phyloP scores from a whole-genome alignment of 2,113 vertebrate species.

The Lophotis ruficrista region DNA sequence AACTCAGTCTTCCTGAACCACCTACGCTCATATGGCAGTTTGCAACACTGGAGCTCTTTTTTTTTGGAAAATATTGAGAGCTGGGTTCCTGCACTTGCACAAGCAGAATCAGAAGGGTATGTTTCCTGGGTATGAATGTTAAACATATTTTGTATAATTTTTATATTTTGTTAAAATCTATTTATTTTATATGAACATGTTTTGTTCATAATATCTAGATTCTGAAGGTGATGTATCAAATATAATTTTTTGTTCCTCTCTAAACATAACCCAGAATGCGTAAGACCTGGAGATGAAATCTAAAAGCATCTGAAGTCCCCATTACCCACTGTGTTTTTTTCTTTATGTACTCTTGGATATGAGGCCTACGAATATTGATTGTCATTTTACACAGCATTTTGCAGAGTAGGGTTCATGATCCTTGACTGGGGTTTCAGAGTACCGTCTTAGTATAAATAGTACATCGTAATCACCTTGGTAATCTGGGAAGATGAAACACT shows the following conservation, averaged over 20 bases:
- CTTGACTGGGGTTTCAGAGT: not conserved
- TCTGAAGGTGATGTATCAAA: not conserved
- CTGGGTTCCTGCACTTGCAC: not conserved
- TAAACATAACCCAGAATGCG: not conserved
- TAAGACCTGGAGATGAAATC: not conserved
- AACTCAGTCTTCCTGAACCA: not conserved
- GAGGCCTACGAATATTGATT: not conserved
- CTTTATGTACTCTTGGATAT: not conserved
- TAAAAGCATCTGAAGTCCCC: not conserved
- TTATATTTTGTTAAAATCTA: not conserved
- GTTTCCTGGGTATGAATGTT: not conserved
- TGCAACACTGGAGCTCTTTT: not conserved
- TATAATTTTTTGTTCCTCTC: not conserved
- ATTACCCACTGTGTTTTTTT: not conserved
- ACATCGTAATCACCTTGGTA: not conserved
- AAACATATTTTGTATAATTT: not conserved
- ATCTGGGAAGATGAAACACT: slow-evolving; percentile 24
- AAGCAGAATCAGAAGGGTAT: not conserved
- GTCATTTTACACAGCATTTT: not conserved
- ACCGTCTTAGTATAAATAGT: slow-evolving; percentile 13
- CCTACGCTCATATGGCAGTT: not conserved
- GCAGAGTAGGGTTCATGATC: not conserved
- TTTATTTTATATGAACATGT: not conserved
- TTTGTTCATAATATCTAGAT: not conserved
- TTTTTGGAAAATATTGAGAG: not conserved